Conservation (phyloP, 2,797 vertebrate species). For the Anniella stebbinsi region DNA sequence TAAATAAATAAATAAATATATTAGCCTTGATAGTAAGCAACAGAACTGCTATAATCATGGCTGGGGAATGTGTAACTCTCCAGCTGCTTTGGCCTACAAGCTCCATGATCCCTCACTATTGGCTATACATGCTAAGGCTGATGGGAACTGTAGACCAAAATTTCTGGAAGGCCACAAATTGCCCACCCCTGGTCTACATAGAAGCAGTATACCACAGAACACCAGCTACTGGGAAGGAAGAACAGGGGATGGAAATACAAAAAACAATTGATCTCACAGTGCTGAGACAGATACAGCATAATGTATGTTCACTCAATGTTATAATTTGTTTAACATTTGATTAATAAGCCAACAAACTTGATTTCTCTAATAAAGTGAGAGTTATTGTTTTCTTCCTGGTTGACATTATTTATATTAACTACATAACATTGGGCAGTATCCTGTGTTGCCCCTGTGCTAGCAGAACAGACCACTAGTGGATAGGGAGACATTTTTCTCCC, state of each 20-base stretch:
- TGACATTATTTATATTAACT: neutral
- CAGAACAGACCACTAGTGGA: no score
- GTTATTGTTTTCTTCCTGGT: neutral
- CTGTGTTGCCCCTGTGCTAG: no score
- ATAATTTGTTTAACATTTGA: neutral
- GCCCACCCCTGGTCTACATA: no score
- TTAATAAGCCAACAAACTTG: neutral
- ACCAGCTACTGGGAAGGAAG: neutral
- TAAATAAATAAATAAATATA: no score
- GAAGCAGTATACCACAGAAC: neutral
- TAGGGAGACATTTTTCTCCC: no score
- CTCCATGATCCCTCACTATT: no score
- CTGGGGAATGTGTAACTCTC: no score
- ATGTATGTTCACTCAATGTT: neutral
- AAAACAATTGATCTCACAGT: neutral
- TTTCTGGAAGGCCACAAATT: no score
- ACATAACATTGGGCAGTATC: no score
- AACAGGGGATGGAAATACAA: neutral
- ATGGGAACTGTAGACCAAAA: no score
- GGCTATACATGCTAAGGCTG: no score
- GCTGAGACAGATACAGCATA: neutral
- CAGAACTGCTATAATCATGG: neutral
- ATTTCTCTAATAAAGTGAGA: neutral
- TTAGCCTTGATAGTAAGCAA: neutral
- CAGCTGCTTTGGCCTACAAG: no score